Evolutionary conservation across 2,113 vertebrate genomes (phyloP).

Genomic region (Gobius niger): DNA sequence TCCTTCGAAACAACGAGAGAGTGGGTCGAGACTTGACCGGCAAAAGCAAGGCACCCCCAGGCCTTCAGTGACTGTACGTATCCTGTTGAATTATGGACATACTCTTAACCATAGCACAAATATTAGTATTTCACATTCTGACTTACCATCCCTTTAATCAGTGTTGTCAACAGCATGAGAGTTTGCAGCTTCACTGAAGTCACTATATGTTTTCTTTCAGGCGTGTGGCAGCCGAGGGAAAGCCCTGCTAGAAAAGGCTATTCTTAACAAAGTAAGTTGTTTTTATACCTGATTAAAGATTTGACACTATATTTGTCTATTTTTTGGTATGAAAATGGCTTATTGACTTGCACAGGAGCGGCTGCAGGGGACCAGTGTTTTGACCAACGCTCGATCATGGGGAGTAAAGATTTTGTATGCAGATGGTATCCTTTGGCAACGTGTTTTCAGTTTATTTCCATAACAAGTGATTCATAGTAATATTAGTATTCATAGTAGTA

Average conservation of each 20-base stretch:
- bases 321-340: background rate
- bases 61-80: constrained; percentile 43
- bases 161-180: too few relatives aligned
- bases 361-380: constrained; percentile 73
- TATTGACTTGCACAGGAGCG: constrained; percentile 67
- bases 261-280: constrained; percentile 83
- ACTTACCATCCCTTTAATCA: too few relatives aligned
- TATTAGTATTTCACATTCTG: background rate
- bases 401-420: constrained; percentile 82
- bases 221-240: constrained; percentile 82
- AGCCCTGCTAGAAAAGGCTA: constrained; percentile 85
- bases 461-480: background rate
- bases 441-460: background rate
- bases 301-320: background rate
- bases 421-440: constrained; percentile 79
- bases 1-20: constrained; percentile 32
- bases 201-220: constrained; percentile 54
- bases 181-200: too few relatives aligned
- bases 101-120: background rate
- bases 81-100: background rate
- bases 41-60: constrained; percentile 47
- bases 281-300: background rate
- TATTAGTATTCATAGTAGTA: too few relatives aligned
- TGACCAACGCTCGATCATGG: constrained; percentile 80
- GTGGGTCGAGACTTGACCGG: constrained; percentile 30